Conservation (phyloP, 2,797 vertebrate genomes). For the Epinephelus awoara region DNA sequence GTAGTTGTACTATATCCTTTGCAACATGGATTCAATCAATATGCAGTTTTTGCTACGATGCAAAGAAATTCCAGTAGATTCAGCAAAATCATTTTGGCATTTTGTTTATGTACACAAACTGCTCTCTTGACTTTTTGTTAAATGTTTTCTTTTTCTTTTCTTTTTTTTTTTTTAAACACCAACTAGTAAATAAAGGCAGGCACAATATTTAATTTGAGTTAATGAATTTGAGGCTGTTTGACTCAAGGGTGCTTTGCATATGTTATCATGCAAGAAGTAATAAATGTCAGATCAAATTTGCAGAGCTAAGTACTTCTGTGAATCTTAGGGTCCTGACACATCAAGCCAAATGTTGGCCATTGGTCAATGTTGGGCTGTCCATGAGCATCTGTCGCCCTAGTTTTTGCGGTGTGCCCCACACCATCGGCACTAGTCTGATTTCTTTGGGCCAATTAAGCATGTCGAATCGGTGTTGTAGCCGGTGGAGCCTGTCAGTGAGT, state of each 20-base stretch:
- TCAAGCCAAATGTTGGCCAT: no score
- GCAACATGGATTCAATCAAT: slow-evolving; percentile 42
- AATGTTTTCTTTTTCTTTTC: background rate
- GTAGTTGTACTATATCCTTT: slow-evolving; percentile 23
- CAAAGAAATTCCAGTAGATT: slow-evolving; percentile 27
- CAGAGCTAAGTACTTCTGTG: background rate
- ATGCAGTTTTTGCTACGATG: slow-evolving; percentile 39
- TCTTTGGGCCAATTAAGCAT: no score
- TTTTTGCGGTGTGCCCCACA: no score
- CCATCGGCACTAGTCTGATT: no score
- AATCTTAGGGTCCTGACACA: background rate
- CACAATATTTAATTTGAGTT: background rate
- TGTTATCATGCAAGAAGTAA: background rate
- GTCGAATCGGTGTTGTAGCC: no score
- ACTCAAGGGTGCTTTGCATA: background rate
- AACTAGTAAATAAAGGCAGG: background rate
- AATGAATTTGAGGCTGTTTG: background rate
- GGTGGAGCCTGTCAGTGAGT: no score
- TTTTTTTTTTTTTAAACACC: background rate
- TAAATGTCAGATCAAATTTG: background rate
- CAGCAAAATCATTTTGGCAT: slow-evolving; percentile 35
- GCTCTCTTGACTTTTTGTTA: background rate
- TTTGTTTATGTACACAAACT: slow-evolving; percentile 17
- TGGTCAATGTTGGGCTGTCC: no score
- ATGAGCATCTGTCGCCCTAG: no score